Conservation (phyloP, 2,113 vertebrate species). For the Martes martes region DNA sequence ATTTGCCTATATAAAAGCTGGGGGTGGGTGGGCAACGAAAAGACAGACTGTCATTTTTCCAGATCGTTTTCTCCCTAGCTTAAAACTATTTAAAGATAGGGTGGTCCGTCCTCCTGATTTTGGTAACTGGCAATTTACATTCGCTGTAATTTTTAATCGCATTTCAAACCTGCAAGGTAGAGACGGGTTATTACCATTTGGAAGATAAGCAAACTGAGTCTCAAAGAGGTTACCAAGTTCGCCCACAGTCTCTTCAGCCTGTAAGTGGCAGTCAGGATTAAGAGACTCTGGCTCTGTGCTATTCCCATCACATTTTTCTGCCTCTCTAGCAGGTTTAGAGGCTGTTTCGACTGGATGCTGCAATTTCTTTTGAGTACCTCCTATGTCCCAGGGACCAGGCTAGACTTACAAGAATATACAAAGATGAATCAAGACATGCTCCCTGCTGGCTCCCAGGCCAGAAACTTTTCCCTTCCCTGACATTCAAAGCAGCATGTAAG, state of each 20-base stretch:
- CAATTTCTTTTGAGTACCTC: constrained; percentile 13
- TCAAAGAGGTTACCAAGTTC: not conserved
- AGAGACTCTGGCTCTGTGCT: not conserved
- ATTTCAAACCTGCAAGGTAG: not conserved
- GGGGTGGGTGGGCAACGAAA: not conserved
- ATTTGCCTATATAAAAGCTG: not conserved
- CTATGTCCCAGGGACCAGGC: not conserved
- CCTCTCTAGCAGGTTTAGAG: not conserved
- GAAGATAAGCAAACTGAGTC: not conserved
- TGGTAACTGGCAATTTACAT: not conserved
- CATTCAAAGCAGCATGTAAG: not conserved
- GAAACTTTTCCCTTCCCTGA: not conserved
- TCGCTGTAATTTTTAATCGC: not conserved
- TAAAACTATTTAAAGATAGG: not conserved
- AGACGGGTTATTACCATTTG: not conserved
- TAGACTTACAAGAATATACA: constrained; percentile 15
- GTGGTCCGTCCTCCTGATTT: not conserved
- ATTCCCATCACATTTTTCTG: not conserved
- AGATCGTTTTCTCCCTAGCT: not conserved
- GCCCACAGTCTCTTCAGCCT: not conserved
- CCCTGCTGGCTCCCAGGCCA: constrained; percentile 21
- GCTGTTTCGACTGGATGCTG: not conserved
- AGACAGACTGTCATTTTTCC: not conserved
- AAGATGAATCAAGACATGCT: constrained; percentile 36
- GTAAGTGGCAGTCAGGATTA: not conserved